Evolutionary conservation across 2,797 vertebrate species (phyloP).

Genomic region (Pagetopsis macropterus): DNA sequence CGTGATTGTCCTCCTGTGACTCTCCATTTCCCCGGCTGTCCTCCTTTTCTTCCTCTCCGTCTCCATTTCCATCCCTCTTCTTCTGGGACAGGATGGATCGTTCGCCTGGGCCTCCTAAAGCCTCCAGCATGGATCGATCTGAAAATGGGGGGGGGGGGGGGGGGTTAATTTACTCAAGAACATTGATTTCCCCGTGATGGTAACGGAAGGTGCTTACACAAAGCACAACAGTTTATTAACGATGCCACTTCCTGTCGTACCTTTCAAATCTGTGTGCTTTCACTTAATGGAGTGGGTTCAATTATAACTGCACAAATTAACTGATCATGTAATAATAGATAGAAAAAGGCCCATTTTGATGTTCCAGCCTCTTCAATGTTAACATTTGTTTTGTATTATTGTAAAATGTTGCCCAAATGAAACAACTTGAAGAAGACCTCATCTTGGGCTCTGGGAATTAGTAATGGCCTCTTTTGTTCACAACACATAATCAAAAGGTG

Average conservation of each 20-base stretch:
- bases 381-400: background rate
- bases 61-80: constrained; percentile 49
- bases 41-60: constrained; percentile 36
- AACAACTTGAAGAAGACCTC: background rate
- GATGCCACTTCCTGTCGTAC: background rate
- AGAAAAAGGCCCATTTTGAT: no score
- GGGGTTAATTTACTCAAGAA: constrained; percentile 47
- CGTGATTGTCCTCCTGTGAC: constrained; percentile 47
- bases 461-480: no score
- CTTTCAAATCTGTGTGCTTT: background rate
- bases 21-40: constrained; percentile 51
- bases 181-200: constrained; percentile 61
- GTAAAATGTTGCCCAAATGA: background rate
- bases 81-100: constrained; percentile 70
- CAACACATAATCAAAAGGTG: background rate
- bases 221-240: constrained; percentile 21
- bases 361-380: background rate
- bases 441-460: background rate
- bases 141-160: constrained; percentile 19
- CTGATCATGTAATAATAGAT: no score
- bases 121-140: constrained; percentile 83
- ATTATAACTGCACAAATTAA: no score
- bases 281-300: background rate
- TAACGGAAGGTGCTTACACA: constrained; percentile 25
- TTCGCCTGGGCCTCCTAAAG: constrained; percentile 76